Conservation (phyloP, 2,113 vertebrate species). For the Pelvicachromis taeniatus region DNA sequence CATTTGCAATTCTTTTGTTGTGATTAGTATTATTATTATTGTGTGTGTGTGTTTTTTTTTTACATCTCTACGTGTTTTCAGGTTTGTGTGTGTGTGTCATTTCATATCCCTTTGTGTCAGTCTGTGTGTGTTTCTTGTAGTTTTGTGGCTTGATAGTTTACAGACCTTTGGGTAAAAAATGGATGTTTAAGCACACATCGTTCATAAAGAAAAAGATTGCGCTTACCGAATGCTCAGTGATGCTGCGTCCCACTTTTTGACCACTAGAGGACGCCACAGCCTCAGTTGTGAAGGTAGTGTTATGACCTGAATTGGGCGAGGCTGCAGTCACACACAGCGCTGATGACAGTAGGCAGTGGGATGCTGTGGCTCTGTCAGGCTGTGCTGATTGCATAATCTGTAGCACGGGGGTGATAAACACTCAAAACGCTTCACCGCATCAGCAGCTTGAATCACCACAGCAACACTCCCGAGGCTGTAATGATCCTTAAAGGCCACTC, state of each 20-base stretch:
- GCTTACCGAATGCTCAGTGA: background rate
- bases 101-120: background rate
- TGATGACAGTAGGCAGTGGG: background rate
- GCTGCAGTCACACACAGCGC: background rate
- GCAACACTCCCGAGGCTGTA: background rate
- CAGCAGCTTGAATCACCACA: background rate
- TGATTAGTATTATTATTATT: too few relatives aligned
- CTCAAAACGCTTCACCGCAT: background rate
- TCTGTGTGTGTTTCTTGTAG: background rate
- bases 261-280: conserved; percentile 32
- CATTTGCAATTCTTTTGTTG: background rate
- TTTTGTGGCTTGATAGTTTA: background rate
- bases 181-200: too few relatives aligned
- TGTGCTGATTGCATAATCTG: background rate
- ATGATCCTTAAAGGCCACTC: background rate
- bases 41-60: background rate
- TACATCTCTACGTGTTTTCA: background rate
- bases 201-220: too few relatives aligned
- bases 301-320: background rate
- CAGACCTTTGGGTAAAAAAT: too few relatives aligned
- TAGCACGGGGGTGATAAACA: background rate
- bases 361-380: background rate
- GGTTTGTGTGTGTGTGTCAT: background rate
- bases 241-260: background rate
- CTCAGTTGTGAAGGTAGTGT: background rate